A percentile compares a stretch with the other conserved stretches of the same genome.
Evolutionary conservation across 2,797 vertebrate species (phyloP).

Genomic region (Acanthurus leucopareius): DNA sequence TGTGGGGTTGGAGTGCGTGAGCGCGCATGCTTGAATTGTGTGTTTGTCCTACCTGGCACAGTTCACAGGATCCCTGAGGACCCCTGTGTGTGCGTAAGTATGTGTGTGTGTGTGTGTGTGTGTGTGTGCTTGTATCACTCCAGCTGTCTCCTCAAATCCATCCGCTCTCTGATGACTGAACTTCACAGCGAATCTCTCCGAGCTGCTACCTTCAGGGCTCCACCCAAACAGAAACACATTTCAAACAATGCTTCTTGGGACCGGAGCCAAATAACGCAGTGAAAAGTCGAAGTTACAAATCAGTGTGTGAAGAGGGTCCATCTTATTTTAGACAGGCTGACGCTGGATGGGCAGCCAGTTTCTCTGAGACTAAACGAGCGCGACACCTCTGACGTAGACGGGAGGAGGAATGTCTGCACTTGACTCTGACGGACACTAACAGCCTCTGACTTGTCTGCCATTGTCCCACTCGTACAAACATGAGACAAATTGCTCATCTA

Average conservation of each 20-base stretch:
- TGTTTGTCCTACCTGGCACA: slow-evolving; percentile 70
- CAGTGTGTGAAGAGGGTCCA: not conserved
- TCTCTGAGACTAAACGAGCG: slow-evolving; percentile 1
- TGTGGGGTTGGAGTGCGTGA: slow-evolving; percentile 27
- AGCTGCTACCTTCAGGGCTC: slow-evolving; percentile 51
- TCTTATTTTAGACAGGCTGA: not conserved
- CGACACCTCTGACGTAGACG: slow-evolving; percentile 12
- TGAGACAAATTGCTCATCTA: not conserved
- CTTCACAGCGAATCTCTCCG: slow-evolving; percentile 55
- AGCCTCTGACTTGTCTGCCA: not conserved
- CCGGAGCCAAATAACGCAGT: slow-evolving; percentile 36
- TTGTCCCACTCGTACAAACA: not conserved
- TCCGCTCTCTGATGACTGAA: slow-evolving; percentile 64
- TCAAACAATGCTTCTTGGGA: slow-evolving; percentile 54
- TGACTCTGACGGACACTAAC: not conserved
- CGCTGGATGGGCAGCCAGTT: slow-evolving; percentile 11
- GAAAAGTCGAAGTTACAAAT: slow-evolving; percentile 23
- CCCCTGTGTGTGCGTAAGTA: slow-evolving; percentile 18
- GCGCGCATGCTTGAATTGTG: slow-evolving; percentile 32
- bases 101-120: slow-evolving; percentile 14
- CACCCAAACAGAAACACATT: slow-evolving; percentile 48
- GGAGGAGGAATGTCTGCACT: not conserved
- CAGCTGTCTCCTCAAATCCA: slow-evolving; percentile 75
- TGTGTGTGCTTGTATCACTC: slow-evolving; percentile 48
- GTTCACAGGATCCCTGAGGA: slow-evolving; percentile 51